Base-by-base conservation (phyloP, 1,140 invertebrate genomes). In the Maniola jurtina region DNA sequence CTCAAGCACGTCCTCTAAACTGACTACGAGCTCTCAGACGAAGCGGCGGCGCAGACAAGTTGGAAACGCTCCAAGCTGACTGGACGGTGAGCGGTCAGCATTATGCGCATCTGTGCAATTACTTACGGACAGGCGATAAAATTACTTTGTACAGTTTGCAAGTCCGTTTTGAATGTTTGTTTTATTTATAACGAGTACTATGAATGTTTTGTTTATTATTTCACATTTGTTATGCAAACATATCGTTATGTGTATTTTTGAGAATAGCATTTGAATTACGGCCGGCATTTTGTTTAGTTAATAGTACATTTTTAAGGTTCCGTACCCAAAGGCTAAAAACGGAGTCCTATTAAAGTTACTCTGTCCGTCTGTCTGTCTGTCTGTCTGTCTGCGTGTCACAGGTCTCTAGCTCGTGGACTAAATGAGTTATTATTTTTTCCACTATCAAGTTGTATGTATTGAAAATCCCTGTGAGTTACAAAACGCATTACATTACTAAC, bases 91-190 rank as follows among this genome's bases (percentile, higher is more conserved):
- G 38, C 58, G 61, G 56, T 42, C 52, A 65, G 65, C 71, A 70
- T 68, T 65, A 73, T 73, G 59, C 62, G 68, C 71, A 73, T 73
- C 68, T 67, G 71, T 73, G 71, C 71, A 73, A 73, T 73, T 73
- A 73, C 64, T 70, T 70, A 70, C 68, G 66, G 62, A 66, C 71
- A 67, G 64, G 57, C 67, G 57, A 69, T 69, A 69, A 69, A 69
- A 69, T 69, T 69, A 61, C 67, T 64, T 69, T 61, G 50, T 64
- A 64, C 67, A 64, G 61, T 55, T 64, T 61, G 47, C 40, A 33
- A 64, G 54, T 62, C 62, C 59, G 60, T 58, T 58, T 40, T 59
- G 14, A 52, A 62, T 58, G 61, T 68, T 62, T 61, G 54, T 62
- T 25, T 25, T 60, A 57, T 57, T n/a, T 58, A 52, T 11, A 59